phyloP scores from a whole-genome alignment of 2,888 invertebrate species.

The Agrochola litura region DNA sequence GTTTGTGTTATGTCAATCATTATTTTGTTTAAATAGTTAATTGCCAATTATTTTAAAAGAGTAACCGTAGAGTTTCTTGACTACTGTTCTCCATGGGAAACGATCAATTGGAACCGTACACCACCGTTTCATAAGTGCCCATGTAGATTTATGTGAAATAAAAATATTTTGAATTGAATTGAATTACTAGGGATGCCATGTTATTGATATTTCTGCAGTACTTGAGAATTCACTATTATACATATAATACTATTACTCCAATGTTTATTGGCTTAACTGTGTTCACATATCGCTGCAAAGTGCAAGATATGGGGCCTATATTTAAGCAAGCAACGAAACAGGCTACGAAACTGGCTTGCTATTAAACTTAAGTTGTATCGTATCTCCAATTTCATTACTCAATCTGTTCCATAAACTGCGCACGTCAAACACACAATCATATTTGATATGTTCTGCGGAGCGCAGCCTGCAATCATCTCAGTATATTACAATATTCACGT shows the following conservation, averaged over 20 bases:
- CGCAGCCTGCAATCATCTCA: slow-evolving; percentile 20
- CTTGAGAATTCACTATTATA: background rate
- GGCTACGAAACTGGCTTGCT: slow-evolving; percentile 1
- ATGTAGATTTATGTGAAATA: no score
- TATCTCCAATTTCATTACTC: slow-evolving; percentile 41
- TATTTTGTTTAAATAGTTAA: background rate
- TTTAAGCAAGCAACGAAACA: background rate
- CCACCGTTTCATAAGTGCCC: no score
- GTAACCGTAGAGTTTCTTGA: no score
- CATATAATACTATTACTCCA: background rate
- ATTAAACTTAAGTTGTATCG: slow-evolving; percentile 4
- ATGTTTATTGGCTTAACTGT: background rate
- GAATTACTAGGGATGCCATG: no score
- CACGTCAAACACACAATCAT: slow-evolving; percentile 30
- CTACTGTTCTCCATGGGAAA: no score
- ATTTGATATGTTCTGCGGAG: slow-evolving; percentile 29
- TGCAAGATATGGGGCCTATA: background rate
- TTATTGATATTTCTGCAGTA: background rate
- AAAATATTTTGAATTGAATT: no score
- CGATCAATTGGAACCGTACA: no score
- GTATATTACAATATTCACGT: slow-evolving; percentile 28
- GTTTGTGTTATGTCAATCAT: background rate
- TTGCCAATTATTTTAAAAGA: no score
- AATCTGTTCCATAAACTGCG: slow-evolving; percentile 32
- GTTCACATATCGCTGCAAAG: background rate